These are phyloP conservation scores for Cryptotis parvus DNA, from an alignment of 2,113 vertebrate species.

Conservation along the genomic window DNA sequence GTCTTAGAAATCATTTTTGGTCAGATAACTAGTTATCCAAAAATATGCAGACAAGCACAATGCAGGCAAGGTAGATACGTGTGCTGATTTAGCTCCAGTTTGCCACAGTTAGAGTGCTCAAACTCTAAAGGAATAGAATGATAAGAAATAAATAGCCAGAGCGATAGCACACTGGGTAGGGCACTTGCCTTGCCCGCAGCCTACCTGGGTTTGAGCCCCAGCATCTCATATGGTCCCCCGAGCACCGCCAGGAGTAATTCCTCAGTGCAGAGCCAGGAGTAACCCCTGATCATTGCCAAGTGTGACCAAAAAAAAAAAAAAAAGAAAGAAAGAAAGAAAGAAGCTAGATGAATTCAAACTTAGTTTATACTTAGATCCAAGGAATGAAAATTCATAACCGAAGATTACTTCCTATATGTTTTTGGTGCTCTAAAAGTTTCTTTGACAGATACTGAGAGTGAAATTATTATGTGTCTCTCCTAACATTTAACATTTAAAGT, in stretches of 20 bases:
- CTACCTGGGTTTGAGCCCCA: too few relatives aligned
- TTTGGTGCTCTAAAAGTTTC: neutral
- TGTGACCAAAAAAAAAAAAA: too few relatives aligned
- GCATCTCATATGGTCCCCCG: too few relatives aligned
- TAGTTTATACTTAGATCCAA: neutral
- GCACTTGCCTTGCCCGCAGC: too few relatives aligned
- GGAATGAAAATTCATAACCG: constrained; percentile 66
- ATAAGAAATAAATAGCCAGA: constrained; percentile 72
- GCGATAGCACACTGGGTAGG: too few relatives aligned
- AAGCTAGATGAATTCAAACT: constrained; percentile 42
- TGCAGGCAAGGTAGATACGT: constrained; percentile 58
- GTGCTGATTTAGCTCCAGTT: constrained; percentile 51
- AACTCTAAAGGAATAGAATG: constrained; percentile 37
- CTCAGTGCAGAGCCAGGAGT: too few relatives aligned
- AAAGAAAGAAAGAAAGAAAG: constrained; percentile 67
- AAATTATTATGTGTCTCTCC: constrained; percentile 28
- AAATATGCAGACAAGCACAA: constrained; percentile 52
- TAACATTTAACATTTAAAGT: constrained; percentile 15
- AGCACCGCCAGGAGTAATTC: too few relatives aligned
- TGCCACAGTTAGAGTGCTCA: constrained; percentile 32
- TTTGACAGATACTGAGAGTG: constrained; percentile 4
- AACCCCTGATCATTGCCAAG: too few relatives aligned
- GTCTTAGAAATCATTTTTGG: constrained; percentile 59
- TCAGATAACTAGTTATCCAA: constrained; percentile 61
- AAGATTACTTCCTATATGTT: neutral